phyloP scores from a whole-genome alignment of 2,797 vertebrate species.

The Cirrhinus mrigala region DNA sequence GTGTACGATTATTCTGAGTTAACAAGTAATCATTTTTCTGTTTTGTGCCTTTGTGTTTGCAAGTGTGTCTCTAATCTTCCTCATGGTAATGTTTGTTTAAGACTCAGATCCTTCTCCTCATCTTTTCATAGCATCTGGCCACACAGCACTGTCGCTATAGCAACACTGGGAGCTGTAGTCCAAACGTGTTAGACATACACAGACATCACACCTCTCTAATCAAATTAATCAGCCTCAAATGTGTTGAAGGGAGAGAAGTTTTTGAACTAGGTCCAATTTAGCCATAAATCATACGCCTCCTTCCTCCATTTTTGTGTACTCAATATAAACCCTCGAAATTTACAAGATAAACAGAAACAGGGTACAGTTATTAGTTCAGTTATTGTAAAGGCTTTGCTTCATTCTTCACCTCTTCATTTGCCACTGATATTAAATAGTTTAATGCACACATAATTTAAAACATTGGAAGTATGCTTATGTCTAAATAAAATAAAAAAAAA shows the following conservation, averaged over 20 bases:
- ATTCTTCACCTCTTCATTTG: constrained; percentile 1
- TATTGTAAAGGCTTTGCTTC: constrained; percentile 1
- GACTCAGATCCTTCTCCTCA: constrained; percentile 42
- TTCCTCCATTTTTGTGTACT: not conserved
- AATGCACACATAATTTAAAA: not conserved
- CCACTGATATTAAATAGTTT: not conserved
- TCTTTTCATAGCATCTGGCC: constrained; percentile 53
- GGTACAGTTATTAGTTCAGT: not conserved
- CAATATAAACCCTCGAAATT: not conserved
- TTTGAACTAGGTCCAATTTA: constrained; percentile 32
- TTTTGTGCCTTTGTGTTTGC: constrained; percentile 22
- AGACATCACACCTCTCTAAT: constrained; percentile 48
- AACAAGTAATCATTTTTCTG: constrained; percentile 23
- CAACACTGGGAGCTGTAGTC: constrained; percentile 49
- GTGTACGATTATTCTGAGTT: constrained; percentile 25
- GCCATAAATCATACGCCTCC: constrained; percentile 7
- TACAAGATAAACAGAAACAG: not conserved
- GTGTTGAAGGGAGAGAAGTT: constrained; percentile 29
- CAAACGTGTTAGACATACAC: constrained; percentile 42
- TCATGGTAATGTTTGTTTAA: constrained; percentile 41
- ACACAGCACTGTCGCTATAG: constrained; percentile 46
- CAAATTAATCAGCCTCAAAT: constrained; percentile 47
- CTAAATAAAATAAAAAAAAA: not conserved
- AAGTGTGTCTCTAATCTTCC: constrained; percentile 41
- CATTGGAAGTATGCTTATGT: not conserved